These are phyloP conservation scores for Gopherus flavomarginatus DNA, from an alignment of 2,113 vertebrate genomes.

Conservation along the genomic window DNA sequence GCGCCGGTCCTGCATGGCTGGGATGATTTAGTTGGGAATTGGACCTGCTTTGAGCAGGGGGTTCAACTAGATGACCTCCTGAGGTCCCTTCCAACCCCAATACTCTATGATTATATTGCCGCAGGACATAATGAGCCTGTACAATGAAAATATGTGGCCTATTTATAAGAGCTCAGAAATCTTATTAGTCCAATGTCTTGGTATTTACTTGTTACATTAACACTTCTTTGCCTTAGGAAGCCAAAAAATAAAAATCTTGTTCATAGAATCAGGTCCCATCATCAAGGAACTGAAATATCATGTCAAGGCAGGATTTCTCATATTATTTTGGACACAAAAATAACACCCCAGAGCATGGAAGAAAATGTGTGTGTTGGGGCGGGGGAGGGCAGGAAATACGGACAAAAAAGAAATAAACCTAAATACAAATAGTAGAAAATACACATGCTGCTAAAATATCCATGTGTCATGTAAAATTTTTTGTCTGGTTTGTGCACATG, in stretches of 20 bases:
- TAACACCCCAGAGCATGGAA: rapidly evolving
- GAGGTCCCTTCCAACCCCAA: too few relatives aligned
- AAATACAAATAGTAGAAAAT: background rate
- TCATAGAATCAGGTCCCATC: background rate
- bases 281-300: background rate
- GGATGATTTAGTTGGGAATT: too few relatives aligned
- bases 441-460: background rate
- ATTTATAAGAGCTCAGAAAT: background rate
- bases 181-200: background rate
- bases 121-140: background rate
- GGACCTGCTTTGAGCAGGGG: too few relatives aligned
- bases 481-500: background rate
- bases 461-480: background rate
- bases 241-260: background rate
- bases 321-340: background rate
- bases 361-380: background rate
- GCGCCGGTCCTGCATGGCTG: too few relatives aligned
- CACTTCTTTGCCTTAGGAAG: background rate
- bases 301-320: background rate
- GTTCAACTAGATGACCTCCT: too few relatives aligned
- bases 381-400: background rate
- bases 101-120: background rate
- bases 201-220: background rate
- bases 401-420: background rate
- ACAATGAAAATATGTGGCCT: background rate